phyloP scores from a whole-genome alignment of 1,140 invertebrate genomes.

The Heliothis subflexa region DNA sequence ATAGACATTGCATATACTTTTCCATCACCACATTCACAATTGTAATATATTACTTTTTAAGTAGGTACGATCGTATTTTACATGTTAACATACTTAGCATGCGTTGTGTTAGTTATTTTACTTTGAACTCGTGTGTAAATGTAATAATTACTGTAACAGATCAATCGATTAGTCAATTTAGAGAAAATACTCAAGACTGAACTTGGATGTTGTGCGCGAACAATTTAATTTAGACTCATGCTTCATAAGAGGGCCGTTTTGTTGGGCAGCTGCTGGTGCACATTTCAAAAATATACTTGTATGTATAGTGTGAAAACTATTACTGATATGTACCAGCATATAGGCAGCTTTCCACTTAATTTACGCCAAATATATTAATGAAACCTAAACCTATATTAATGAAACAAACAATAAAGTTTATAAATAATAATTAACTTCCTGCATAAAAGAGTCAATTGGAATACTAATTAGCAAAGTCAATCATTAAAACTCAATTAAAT shows the following conservation, averaged over 20 bases:
- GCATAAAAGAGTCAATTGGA: too few relatives aligned
- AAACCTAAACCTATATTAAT: too few relatives aligned
- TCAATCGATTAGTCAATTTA: constrained; percentile 79
- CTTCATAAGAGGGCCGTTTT: constrained; percentile 45
- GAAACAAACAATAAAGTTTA: too few relatives aligned
- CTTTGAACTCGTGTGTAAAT: constrained; percentile 19
- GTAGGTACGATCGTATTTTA: neutral
- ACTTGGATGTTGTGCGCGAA: constrained; percentile 57
- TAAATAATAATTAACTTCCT: too few relatives aligned
- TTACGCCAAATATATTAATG: too few relatives aligned
- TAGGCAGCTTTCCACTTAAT: too few relatives aligned
- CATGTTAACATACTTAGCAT: neutral
- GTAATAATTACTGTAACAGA: constrained; percentile 52
- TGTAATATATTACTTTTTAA: neutral
- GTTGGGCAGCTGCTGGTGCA: neutral
- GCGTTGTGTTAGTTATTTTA: neutral
- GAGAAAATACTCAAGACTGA: constrained; percentile 79
- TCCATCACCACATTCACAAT: neutral
- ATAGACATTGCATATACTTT: neutral
- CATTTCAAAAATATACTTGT: neutral
- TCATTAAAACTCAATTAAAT: neutral
- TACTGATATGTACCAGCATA: too few relatives aligned
- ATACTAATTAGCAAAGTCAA: constrained; percentile 9
- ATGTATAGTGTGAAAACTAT: too few relatives aligned
- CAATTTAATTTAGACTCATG: constrained; percentile 19